These are phyloP conservation scores for Mycalesis mineus DNA, from an alignment of 2,888 invertebrate genomes.

Conservation along the genomic window DNA sequence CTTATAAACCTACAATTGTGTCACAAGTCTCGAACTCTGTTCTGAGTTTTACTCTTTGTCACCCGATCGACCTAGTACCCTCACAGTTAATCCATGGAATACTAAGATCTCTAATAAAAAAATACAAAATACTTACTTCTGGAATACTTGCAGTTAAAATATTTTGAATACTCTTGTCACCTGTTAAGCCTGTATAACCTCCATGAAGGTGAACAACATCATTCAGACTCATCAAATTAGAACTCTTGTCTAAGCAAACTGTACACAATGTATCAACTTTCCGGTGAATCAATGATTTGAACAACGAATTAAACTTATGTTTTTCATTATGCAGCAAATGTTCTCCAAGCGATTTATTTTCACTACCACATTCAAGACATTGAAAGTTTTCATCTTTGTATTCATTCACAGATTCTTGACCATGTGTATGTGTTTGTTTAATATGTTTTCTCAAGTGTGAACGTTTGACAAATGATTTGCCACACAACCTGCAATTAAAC, in stretches of 20 bases:
- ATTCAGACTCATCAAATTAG: constrained; percentile 43
- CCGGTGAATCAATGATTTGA: constrained; percentile 50
- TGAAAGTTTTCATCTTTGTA: constrained; percentile 36
- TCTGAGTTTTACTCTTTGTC: too few species aligned
- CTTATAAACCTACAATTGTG: too few species aligned
- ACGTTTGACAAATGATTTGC: constrained; percentile 56
- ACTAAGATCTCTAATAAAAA: too few species aligned
- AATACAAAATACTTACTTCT: constrained; percentile 51
- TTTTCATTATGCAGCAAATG: constrained; percentile 64
- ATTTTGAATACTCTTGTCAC: constrained; percentile 48
- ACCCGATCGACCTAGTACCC: too few species aligned
- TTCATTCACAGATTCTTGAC: not conserved
- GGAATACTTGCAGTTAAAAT: constrained; percentile 55
- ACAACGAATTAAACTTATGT: constrained; percentile 57
- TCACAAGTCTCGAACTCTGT: too few species aligned
- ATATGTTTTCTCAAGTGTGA: constrained; percentile 50
- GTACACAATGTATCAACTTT: constrained; percentile 54
- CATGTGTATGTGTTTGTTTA: constrained; percentile 33
- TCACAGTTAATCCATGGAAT: too few species aligned
- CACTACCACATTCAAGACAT: constrained; percentile 49
- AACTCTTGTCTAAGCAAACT: constrained; percentile 51
- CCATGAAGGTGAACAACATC: constrained; percentile 54
- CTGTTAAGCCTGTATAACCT: constrained; percentile 55
- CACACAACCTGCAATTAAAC: constrained; percentile 60
- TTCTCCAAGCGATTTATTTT: constrained; percentile 37